Conservation (phyloP, 2,797 vertebrate genomes). For the Helarctos malayanus region DNA sequence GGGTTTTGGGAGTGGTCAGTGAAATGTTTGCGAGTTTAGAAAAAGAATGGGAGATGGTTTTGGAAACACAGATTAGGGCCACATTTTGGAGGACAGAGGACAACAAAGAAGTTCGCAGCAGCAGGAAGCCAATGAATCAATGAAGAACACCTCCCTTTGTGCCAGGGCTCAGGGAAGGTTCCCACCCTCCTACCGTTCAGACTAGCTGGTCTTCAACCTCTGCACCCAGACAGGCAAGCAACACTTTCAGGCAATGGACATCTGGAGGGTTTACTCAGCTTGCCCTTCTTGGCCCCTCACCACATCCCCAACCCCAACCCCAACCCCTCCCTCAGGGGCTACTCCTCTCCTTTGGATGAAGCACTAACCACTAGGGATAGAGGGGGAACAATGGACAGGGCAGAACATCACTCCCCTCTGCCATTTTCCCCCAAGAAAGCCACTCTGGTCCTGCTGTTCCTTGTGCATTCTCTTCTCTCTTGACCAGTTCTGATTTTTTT, state of each 20-base stretch:
- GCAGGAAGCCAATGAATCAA: no score
- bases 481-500: background rate
- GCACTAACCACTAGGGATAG: no score
- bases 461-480: background rate
- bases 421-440: background rate
- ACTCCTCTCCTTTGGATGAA: background rate
- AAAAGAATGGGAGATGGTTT: background rate
- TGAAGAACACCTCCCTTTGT: background rate
- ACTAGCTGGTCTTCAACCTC: background rate
- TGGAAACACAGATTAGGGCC: background rate
- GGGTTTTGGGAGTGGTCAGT: background rate
- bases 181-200: no score
- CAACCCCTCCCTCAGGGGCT: no score
- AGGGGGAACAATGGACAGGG: fast-evolving
- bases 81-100: background rate
- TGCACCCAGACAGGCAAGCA: fast-evolving
- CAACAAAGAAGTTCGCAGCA: background rate
- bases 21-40: background rate
- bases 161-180: no score
- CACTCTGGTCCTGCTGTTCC: fast-evolving
- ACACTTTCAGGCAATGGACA: background rate
- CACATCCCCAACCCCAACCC: background rate
- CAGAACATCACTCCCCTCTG: fast-evolving
- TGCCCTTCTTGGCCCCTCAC: background rate
- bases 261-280: no score